phyloP scores from a whole-genome alignment of 2,888 invertebrate genomes.

The Slavum lentiscoides region DNA sequence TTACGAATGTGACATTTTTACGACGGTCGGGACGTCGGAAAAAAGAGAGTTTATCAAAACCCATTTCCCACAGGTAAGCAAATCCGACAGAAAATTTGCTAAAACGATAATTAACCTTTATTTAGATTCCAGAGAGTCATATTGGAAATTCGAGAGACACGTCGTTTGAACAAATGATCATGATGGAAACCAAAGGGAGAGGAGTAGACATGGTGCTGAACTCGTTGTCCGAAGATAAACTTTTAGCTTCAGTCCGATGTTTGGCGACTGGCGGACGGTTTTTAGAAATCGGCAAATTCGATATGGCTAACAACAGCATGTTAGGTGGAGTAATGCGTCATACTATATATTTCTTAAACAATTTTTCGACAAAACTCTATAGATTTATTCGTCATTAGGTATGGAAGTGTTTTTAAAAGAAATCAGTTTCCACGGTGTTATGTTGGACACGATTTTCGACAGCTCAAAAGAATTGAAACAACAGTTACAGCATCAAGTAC shows the following conservation, averaged over 20 bases:
- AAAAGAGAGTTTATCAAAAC: slow-evolving; percentile 69
- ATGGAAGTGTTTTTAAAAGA: slow-evolving; percentile 73
- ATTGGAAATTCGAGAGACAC: slow-evolving; percentile 87
- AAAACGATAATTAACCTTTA: slow-evolving; percentile 50
- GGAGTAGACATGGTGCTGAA: slow-evolving; percentile 92
- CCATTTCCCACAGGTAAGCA: slow-evolving; percentile 63
- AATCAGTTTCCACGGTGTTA: slow-evolving; percentile 75
- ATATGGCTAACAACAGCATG: slow-evolving; percentile 71
- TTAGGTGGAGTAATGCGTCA: slow-evolving; percentile 60
- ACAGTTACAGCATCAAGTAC: slow-evolving; percentile 64
- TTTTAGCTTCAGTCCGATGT: slow-evolving; percentile 71
- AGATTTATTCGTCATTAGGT: slow-evolving; percentile 57
- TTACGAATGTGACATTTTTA: slow-evolving; percentile 69
- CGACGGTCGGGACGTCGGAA: slow-evolving; percentile 71
- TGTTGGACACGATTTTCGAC: slow-evolving; percentile 72
- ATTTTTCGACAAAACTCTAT: not conserved
- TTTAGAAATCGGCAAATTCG: slow-evolving; percentile 85
- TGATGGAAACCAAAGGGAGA: slow-evolving; percentile 76
- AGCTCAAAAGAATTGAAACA: slow-evolving; percentile 64
- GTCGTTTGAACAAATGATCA: slow-evolving; percentile 84
- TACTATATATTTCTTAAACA: not conserved
- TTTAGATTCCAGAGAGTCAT: slow-evolving; percentile 65
- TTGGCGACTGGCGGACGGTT: slow-evolving; percentile 70
- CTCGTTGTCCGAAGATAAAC: slow-evolving; percentile 88
- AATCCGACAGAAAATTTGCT: not conserved